Evolutionary conservation across 2,888 invertebrate genomes (phyloP).

Genomic region (Gymnoscelis rufifasciata): DNA sequence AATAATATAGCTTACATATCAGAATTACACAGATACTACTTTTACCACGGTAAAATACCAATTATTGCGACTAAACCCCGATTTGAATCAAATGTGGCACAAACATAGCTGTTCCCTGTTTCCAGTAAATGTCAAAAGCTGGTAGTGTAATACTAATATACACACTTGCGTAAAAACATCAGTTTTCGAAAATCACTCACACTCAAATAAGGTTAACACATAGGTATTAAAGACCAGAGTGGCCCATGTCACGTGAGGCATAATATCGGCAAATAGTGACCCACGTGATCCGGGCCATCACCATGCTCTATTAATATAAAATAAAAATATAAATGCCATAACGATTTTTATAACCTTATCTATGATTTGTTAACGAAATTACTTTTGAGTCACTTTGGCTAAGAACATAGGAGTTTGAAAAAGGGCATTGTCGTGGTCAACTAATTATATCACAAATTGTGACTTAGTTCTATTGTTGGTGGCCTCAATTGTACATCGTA

Average conservation of each 20-base stretch:
- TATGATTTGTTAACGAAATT: constrained; percentile 16
- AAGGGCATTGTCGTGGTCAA: constrained; percentile 15
- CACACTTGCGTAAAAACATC: constrained; percentile 15
- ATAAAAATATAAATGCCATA: neutral
- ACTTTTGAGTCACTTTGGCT: constrained; percentile 21
- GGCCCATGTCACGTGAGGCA: constrained; percentile 22
- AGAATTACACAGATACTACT: too few species aligned
- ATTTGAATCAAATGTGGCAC: too few species aligned
- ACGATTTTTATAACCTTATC: neutral
- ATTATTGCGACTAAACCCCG: too few species aligned
- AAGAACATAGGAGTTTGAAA: constrained; percentile 13
- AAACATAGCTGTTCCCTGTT: too few species aligned
- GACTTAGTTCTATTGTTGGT: neutral
- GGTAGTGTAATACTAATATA: constrained; percentile 12
- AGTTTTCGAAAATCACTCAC: constrained; percentile 8
- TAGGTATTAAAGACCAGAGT: constrained; percentile 16
- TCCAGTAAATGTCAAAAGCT: too few species aligned
- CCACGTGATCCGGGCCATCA: constrained; percentile 18
- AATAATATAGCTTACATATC: too few species aligned
- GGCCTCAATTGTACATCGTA: neutral
- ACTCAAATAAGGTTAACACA: constrained; percentile 8
- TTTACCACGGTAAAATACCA: too few species aligned
- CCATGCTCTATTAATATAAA: neutral
- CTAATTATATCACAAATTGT: constrained; percentile 13
- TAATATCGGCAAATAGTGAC: constrained; percentile 18